Percentiles rank a stretch among this genome's conserved stretches.
phyloP scores from a whole-genome alignment of 2,888 invertebrate genomes.

The Drosophila nr. perissopoda region DNA sequence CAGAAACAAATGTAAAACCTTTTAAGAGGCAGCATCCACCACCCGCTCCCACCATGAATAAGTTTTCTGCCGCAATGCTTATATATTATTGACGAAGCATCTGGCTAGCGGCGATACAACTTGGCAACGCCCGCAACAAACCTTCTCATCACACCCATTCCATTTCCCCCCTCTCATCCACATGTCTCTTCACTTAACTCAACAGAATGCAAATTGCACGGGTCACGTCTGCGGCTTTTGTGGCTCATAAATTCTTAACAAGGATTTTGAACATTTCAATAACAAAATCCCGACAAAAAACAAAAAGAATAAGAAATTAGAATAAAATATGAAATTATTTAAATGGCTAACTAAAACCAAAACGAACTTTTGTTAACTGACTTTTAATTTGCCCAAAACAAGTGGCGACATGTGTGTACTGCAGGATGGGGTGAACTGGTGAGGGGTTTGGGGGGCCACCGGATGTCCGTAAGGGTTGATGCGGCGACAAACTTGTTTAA shows the following conservation, averaged over 20 bases:
- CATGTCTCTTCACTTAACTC: constrained; percentile 20
- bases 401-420: constrained; percentile 32
- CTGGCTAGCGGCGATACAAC: constrained; percentile 21
- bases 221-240: constrained; percentile 72
- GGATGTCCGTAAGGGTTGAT: constrained; percentile 57
- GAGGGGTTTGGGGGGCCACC: constrained; percentile 15
- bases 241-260: constrained; percentile 71
- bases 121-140: constrained; percentile 23
- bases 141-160: constrained; percentile 3
- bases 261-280: constrained; percentile 57
- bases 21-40: constrained; percentile 41
- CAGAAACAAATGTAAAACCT: constrained; percentile 43
- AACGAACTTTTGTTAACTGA: constrained; percentile 67
- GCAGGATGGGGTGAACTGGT: constrained; percentile 17
- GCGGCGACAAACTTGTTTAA: constrained; percentile 50
- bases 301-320: constrained; percentile 12
- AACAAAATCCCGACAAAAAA: constrained; percentile 21
- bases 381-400: constrained; percentile 72
- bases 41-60: constrained; percentile 30
- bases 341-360: constrained; percentile 66
- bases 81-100: constrained; percentile 69
- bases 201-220: constrained; percentile 69
- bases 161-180: background rate
- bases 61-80: constrained; percentile 65
- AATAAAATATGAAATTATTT: constrained; percentile 33